phyloP scores from a whole-genome alignment of 2,888 invertebrate species.

The Smittia aterrima region DNA sequence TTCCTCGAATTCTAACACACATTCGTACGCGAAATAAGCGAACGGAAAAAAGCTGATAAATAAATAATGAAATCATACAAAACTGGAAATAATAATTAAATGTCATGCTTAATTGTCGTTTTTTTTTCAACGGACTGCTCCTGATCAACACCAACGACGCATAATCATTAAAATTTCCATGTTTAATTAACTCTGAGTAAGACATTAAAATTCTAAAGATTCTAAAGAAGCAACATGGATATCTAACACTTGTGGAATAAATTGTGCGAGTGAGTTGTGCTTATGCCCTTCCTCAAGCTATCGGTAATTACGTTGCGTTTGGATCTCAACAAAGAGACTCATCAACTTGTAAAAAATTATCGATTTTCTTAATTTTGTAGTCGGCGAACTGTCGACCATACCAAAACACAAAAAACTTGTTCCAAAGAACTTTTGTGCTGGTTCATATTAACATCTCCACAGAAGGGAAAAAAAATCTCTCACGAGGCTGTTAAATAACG shows the following conservation, averaged over 20 bases:
- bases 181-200: neutral
- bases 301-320: no score
- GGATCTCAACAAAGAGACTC: no score
- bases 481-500: neutral
- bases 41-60: constrained; percentile 31
- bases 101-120: constrained; percentile 34
- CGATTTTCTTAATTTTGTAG: no score
- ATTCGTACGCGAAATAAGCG: neutral
- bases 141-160: no score
- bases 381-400: neutral
- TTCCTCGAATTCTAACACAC: neutral
- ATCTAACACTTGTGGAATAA: no score
- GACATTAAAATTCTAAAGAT: constrained; percentile 9
- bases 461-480: neutral
- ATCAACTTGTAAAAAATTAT: no score
- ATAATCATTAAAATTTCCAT: no score
- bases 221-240: no score
- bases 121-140: neutral
- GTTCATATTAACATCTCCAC: neutral
- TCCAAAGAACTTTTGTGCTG: neutral
- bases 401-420: neutral
- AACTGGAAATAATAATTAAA: constrained; percentile 26
- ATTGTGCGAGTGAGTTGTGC: no score
- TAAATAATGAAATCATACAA: constrained; percentile 33
- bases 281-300: no score